Evolutionary conservation across 2,797 vertebrate species (phyloP).

Genomic region (Darevskia nairensis): DNA sequence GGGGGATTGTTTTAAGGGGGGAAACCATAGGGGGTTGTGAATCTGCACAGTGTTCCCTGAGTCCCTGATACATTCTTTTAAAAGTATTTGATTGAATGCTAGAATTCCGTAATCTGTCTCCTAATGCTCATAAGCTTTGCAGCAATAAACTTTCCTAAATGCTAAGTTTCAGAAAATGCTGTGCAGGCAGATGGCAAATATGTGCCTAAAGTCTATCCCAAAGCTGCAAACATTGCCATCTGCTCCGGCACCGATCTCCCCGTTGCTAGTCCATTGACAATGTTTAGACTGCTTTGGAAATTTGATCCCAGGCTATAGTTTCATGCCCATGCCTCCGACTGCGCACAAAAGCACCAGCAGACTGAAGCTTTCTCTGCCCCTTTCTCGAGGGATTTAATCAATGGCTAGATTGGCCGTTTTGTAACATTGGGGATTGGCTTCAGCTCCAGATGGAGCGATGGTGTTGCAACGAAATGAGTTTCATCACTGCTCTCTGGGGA

Average conservation of each 20-base stretch:
- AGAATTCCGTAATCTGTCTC: constrained; percentile 64
- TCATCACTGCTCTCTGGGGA: not conserved
- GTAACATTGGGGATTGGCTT: not conserved
- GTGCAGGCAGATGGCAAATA: constrained; percentile 69
- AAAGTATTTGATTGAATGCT: constrained; percentile 64
- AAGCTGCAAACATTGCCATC: constrained; percentile 72
- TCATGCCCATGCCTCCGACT: not conserved
- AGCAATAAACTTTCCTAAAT: constrained; percentile 71
- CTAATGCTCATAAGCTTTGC: constrained; percentile 65
- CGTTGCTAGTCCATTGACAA: constrained; percentile 55
- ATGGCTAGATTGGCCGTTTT: not conserved
- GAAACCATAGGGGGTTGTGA: not conserved
- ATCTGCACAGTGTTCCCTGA: constrained; percentile 24
- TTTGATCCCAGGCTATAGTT: constrained; percentile 21
- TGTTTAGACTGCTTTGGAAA: constrained; percentile 53
- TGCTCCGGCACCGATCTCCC: constrained; percentile 57
- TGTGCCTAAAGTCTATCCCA: constrained; percentile 71
- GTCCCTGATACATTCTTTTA: constrained; percentile 52
- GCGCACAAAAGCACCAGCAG: not conserved
- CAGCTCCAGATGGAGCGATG: not conserved
- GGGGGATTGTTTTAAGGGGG: constrained; percentile 26
- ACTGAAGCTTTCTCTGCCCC: not conserved
- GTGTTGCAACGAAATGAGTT: not conserved
- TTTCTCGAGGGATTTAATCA: not conserved
- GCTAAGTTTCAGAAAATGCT: constrained; percentile 71